phyloP scores from a whole-genome alignment of 2,797 vertebrate species.

The Oreochromis mossambicus region DNA sequence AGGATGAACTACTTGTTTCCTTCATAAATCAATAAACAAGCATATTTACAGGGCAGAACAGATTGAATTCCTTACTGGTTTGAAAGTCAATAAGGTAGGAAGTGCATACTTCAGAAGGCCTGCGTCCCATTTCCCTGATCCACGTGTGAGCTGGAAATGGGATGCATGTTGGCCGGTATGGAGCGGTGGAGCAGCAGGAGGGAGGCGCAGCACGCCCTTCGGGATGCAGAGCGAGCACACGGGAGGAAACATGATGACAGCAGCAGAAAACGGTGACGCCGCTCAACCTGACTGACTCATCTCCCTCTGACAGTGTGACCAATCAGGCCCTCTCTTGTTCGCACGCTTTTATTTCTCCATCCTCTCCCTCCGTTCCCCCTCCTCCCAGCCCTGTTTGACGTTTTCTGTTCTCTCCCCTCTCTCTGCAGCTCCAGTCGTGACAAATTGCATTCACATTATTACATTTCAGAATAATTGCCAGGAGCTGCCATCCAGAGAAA shows the following conservation, averaged over 20 bases:
- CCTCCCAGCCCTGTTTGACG: not conserved
- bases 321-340: not conserved
- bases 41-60: not conserved
- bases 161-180: not conserved
- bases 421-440: not conserved
- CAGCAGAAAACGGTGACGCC: constrained; percentile 1
- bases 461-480: constrained; percentile 7
- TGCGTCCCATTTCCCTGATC: not conserved
- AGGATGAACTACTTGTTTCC: not conserved
- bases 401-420: not conserved
- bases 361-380: too few species aligned
- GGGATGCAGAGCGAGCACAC: not conserved
- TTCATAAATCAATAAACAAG: not conserved
- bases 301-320: not conserved
- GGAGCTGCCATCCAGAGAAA: constrained; percentile 6
- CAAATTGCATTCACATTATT: constrained; percentile 4
- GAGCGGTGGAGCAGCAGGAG: not conserved
- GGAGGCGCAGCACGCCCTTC: not conserved
- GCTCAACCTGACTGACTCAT: not conserved
- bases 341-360: not conserved
- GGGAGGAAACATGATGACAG: constrained; percentile 13
- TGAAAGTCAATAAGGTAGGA: not conserved
- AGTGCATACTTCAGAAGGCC: not conserved
- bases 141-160: not conserved
- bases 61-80: not conserved